A percentile compares a stretch with the other conserved stretches of the same genome.
Conservation (phyloP, 2,888 invertebrate species). For the Saturnia japonica region DNA sequence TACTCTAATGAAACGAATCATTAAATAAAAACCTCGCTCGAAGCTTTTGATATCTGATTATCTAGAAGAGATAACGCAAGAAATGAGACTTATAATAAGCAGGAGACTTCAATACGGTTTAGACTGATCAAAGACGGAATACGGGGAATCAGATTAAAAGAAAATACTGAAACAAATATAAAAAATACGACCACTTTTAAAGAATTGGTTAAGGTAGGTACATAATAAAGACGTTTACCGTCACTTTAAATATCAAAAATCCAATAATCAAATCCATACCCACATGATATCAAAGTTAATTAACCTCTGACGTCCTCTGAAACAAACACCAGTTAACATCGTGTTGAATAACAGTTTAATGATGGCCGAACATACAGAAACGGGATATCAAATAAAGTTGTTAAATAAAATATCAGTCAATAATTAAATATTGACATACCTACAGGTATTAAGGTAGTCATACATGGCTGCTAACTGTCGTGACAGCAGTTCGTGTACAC, state of each 20-base stretch:
- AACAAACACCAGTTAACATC: background rate
- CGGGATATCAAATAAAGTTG: background rate
- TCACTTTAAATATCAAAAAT: background rate
- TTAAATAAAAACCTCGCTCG: background rate
- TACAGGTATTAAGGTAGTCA: background rate
- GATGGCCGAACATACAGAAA: background rate
- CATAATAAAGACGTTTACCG: too few species aligned
- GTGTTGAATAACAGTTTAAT: background rate
- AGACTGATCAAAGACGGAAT: background rate
- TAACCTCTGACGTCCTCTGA: background rate
- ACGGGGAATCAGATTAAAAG: background rate
- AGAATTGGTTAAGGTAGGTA: too few species aligned
- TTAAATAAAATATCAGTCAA: conserved; percentile 1
- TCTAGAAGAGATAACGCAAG: background rate
- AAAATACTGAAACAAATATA: background rate
- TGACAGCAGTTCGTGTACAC: background rate
- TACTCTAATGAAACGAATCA: background rate
- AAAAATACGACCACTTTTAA: background rate
- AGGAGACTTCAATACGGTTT: background rate
- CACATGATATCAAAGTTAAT: background rate
- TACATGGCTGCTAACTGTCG: background rate
- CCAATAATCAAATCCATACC: background rate
- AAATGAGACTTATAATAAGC: background rate
- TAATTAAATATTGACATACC: background rate
- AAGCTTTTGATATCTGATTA: background rate